Evolutionary conservation across 2,888 invertebrate species (phyloP).

Genomic region (Meteorus cinctellus): DNA sequence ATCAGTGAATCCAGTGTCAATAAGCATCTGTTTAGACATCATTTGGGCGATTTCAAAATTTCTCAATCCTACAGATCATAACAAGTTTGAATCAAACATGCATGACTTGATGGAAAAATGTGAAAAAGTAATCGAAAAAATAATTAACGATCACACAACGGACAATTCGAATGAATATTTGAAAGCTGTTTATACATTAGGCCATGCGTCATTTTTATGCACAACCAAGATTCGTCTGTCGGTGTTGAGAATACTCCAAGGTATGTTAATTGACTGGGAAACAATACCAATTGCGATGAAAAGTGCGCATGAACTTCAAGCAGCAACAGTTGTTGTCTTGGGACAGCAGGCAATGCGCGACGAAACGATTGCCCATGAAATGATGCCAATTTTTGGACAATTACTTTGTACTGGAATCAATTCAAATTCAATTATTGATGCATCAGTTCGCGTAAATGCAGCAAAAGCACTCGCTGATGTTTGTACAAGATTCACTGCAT

Average conservation of each 20-base stretch:
- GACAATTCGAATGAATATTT: slow-evolving; percentile 55
- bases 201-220: slow-evolving; percentile 64
- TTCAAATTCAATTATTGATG: slow-evolving; percentile 34
- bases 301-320: slow-evolving; percentile 62
- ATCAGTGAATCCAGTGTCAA: slow-evolving; percentile 48
- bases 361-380: slow-evolving; percentile 77
- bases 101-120: slow-evolving; percentile 59
- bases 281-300: slow-evolving; percentile 54
- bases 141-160: slow-evolving; percentile 53
- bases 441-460: slow-evolving; percentile 79
- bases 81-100: slow-evolving; percentile 52
- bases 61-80: slow-evolving; percentile 43
- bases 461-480: slow-evolving; percentile 81
- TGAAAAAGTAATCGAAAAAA: slow-evolving; percentile 60
- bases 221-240: slow-evolving; percentile 56
- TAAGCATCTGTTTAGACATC: slow-evolving; percentile 66
- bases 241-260: slow-evolving; percentile 62
- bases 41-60: slow-evolving; percentile 55
- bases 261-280: slow-evolving; percentile 64
- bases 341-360: slow-evolving; percentile 81
- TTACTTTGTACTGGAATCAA: slow-evolving; percentile 75
- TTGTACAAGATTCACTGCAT: slow-evolving; percentile 81
- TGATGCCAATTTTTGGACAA: slow-evolving; percentile 79
- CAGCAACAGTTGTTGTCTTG: slow-evolving; percentile 73
- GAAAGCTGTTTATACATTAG: slow-evolving; percentile 66